Evolutionary conservation across 2,797 vertebrate species (phyloP).

Genomic region (Mergus octosetaceus): DNA sequence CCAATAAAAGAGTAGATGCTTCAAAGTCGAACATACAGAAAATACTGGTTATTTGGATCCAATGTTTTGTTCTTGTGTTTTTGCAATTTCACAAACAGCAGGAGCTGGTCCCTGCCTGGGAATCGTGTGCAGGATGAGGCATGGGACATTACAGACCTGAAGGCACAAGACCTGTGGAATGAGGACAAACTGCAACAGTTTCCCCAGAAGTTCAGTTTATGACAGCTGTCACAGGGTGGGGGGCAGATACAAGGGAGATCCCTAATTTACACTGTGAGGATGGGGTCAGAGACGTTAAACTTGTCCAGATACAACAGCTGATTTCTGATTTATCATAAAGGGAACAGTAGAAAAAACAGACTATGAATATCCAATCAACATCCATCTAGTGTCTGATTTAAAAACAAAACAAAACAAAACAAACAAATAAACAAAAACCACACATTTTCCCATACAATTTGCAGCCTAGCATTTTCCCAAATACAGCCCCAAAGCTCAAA

Average conservation of each 20-base stretch:
- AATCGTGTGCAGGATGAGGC: fast-evolving
- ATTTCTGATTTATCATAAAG: neutral
- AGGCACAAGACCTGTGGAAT: neutral
- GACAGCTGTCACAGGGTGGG: fast-evolving
- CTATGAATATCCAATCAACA: neutral
- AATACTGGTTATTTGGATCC: neutral
- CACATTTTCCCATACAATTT: neutral
- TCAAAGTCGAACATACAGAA: neutral
- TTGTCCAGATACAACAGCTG: neutral
- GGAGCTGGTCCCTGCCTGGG: neutral
- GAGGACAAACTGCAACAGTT: neutral
- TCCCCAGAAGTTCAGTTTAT: neutral
- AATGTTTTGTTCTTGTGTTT: neutral
- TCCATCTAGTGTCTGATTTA: neutral
- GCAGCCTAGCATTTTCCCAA: neutral
- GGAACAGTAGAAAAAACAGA: neutral
- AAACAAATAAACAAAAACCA: neutral
- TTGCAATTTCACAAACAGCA: neutral
- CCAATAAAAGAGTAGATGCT: conserved; percentile 31
- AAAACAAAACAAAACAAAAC: neutral
- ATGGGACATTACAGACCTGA: fast-evolving
- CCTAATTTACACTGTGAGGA: neutral
- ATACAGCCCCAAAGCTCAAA: neutral
- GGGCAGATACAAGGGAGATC: too few relatives aligned
- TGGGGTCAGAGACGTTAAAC: neutral